phyloP scores from a whole-genome alignment of 2,113 vertebrate genomes.

The Lepus europaeus region DNA sequence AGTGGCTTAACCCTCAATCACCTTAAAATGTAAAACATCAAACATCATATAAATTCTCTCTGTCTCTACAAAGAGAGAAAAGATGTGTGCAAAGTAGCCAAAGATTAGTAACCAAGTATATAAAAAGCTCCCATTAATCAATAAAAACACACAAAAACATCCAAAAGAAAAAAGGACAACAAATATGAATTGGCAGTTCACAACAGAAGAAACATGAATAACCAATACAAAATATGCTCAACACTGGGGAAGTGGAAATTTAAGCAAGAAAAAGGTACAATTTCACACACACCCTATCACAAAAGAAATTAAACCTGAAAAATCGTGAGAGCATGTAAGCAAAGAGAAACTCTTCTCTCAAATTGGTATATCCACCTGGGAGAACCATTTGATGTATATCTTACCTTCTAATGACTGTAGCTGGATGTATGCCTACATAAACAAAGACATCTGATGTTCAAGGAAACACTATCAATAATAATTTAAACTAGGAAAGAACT shows the following conservation, averaged over 20 bases:
- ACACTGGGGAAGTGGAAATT: background rate
- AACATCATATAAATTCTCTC: background rate
- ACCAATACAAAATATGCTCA: background rate
- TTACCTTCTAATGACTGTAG: background rate
- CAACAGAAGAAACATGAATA: background rate
- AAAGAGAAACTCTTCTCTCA: conserved; percentile 8
- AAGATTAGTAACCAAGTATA: conserved; percentile 5
- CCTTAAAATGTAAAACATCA: conserved; percentile 2
- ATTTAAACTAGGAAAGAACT: background rate
- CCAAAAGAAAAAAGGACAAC: background rate
- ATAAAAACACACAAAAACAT: conserved; percentile 23
- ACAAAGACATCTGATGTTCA: conserved; percentile 27
- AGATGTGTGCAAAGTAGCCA: background rate
- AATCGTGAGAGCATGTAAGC: background rate
- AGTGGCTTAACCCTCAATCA: background rate
- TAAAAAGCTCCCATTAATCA: background rate
- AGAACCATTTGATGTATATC: conserved; percentile 8
- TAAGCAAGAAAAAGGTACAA: background rate
- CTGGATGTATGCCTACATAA: background rate
- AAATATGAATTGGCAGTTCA: background rate
- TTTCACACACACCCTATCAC: background rate
- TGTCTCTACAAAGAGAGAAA: background rate
- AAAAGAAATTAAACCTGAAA: conserved; percentile 55
- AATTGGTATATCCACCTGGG: background rate
- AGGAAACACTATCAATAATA: background rate